Conservation (phyloP, 2,797 vertebrate genomes). For the Pseudomugil tenellus region DNA sequence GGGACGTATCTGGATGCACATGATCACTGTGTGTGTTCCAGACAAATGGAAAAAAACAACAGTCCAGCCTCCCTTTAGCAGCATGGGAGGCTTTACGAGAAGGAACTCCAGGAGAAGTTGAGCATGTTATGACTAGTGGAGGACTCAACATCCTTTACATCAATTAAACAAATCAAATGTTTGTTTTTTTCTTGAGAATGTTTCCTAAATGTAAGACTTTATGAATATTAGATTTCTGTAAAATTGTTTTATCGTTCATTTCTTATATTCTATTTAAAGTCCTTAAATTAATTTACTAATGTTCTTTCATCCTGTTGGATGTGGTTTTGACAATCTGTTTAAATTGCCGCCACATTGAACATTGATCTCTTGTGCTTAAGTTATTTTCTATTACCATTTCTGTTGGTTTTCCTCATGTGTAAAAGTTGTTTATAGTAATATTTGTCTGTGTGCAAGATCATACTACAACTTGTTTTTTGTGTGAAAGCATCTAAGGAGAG, state of each 20-base stretch:
- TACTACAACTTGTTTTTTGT: neutral
- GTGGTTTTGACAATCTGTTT: neutral
- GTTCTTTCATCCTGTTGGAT: neutral
- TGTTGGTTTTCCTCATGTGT: neutral
- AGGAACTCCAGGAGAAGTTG: slow-evolving; percentile 4
- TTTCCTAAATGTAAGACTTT: neutral
- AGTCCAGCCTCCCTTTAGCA: slow-evolving; percentile 14
- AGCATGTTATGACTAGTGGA: neutral
- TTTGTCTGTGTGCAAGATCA: neutral
- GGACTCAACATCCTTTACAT: neutral
- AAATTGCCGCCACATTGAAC: neutral
- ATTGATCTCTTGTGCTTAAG: neutral
- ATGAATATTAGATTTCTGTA: slow-evolving; percentile 1
- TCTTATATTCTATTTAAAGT: neutral
- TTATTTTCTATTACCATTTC: neutral
- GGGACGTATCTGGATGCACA: slow-evolving; percentile 39
- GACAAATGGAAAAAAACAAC: slow-evolving; percentile 29
- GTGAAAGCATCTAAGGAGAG: neutral
- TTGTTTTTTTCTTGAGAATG: neutral
- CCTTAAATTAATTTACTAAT: neutral
- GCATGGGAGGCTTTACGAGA: slow-evolving; percentile 20
- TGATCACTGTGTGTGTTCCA: slow-evolving; percentile 23
- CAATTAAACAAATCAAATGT: neutral
- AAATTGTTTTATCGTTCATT: neutral
- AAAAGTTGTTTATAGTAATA: neutral